These are phyloP conservation scores for Tonatia bakeri DNA, from an alignment of 2,113 vertebrate species.

Conservation along the genomic window DNA sequence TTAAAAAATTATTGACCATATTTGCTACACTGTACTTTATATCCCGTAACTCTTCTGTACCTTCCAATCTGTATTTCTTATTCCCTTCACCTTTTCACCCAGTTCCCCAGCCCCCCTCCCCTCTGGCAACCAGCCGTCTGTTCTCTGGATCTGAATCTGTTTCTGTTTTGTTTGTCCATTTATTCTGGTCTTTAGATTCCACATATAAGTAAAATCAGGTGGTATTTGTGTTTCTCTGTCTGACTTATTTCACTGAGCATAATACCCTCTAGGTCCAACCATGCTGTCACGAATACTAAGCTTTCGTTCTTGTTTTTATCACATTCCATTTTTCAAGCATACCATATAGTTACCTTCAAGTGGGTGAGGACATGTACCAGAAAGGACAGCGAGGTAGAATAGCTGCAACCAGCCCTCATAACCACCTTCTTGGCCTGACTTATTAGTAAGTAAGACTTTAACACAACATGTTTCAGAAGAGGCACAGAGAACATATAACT, in stretches of 20 bases:
- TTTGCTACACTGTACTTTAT: neutral
- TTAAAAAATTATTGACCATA: neutral
- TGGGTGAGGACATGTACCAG: neutral
- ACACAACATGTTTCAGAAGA: neutral
- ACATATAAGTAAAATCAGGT: neutral
- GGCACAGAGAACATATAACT: neutral
- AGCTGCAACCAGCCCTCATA: neutral
- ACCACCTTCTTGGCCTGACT: neutral
- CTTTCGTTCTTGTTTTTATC: neutral
- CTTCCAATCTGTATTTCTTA: neutral
- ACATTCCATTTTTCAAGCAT: neutral
- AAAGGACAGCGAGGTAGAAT: neutral
- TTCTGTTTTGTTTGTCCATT: neutral
- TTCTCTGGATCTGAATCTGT: neutral
- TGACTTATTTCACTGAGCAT: neutral
- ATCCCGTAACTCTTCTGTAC: neutral
- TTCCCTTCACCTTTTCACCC: neutral
- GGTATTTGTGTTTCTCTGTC: neutral
- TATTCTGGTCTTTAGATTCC: neutral
- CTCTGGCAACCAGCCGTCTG: neutral
- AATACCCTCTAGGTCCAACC: neutral
- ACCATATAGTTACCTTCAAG: neutral
- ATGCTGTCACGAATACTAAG: neutral
- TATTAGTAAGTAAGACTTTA: neutral
- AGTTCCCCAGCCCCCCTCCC: neutral